Conservation (phyloP, 2,888 invertebrate genomes). For the Chironomus riparius region DNA sequence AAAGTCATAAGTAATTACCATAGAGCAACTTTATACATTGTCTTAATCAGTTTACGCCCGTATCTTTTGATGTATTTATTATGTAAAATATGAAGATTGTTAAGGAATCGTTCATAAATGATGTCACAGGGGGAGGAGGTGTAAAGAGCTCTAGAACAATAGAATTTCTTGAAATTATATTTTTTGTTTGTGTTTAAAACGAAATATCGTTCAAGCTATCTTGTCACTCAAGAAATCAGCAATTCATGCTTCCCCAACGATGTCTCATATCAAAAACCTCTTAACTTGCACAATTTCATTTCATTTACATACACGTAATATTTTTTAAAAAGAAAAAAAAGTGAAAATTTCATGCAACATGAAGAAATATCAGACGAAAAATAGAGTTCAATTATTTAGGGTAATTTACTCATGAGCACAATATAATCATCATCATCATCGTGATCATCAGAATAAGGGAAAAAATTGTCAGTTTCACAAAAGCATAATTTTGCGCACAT, state of each 20-base stretch:
- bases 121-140: too few species aligned
- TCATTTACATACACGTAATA: too few species aligned
- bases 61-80: background rate
- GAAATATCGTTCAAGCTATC: too few species aligned
- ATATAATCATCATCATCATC: background rate
- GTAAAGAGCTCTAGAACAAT: too few species aligned
- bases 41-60: conserved; percentile 21
- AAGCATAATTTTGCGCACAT: conserved; percentile 3
- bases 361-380: conserved; percentile 11
- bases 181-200: too few species aligned
- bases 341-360: conserved; percentile 15
- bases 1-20: background rate
- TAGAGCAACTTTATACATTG: background rate
- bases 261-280: conserved; percentile 1
- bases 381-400: conserved; percentile 13
- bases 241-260: background rate
- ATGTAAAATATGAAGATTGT: background rate
- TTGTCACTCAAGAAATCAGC: too few species aligned
- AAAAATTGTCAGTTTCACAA: conserved; percentile 18
- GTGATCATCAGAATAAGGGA: background rate
- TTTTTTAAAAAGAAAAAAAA: background rate
- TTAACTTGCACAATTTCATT: background rate
- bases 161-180: too few species aligned
- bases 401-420: conserved; percentile 9
- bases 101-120: too few species aligned